These are phyloP conservation scores for Cynaeus angustus DNA, from an alignment of 2,888 invertebrate species.

Conservation along the genomic window DNA sequence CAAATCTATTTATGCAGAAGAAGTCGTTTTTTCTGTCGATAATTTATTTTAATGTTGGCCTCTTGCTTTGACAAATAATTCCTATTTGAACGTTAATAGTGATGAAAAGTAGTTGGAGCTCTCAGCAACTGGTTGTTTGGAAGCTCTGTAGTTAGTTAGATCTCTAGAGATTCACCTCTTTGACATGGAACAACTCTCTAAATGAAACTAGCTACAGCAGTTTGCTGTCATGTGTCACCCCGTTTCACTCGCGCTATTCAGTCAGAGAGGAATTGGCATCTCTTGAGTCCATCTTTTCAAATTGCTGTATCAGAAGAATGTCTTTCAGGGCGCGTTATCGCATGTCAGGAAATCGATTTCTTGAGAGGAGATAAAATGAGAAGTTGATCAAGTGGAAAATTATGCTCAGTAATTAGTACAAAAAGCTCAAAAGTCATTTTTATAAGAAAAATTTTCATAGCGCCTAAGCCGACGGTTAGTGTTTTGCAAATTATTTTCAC, in stretches of 20 bases:
- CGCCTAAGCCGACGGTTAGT: too few species aligned
- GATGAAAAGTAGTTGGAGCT: constrained; percentile 26
- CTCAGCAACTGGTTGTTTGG: constrained; percentile 48
- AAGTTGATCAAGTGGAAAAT: too few species aligned
- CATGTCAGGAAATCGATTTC: constrained; percentile 21
- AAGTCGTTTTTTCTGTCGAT: constrained; percentile 15
- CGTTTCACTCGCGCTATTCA: constrained; percentile 63
- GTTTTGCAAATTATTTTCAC: too few species aligned
- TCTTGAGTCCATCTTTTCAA: constrained; percentile 54
- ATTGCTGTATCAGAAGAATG: constrained; percentile 46
- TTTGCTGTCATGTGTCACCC: constrained; percentile 68
- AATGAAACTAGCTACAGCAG: constrained; percentile 67
- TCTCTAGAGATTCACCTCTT: constrained; percentile 63
- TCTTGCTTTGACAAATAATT: constrained; percentile 3
- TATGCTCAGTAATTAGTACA: too few species aligned
- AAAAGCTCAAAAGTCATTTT: too few species aligned
- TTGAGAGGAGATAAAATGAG: too few species aligned
- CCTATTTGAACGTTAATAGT: constrained; percentile 20
- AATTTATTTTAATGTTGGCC: constrained; percentile 4
- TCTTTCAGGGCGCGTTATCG: constrained; percentile 40
- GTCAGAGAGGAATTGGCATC: constrained; percentile 58
- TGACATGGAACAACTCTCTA: constrained; percentile 66
- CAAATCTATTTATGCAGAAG: constrained; percentile 21
- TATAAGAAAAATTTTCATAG: too few species aligned
- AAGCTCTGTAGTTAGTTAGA: constrained; percentile 25